These are phyloP conservation scores for Aeoliscus strigatus DNA, from an alignment of 2,797 vertebrate genomes.

Conservation along the genomic window DNA sequence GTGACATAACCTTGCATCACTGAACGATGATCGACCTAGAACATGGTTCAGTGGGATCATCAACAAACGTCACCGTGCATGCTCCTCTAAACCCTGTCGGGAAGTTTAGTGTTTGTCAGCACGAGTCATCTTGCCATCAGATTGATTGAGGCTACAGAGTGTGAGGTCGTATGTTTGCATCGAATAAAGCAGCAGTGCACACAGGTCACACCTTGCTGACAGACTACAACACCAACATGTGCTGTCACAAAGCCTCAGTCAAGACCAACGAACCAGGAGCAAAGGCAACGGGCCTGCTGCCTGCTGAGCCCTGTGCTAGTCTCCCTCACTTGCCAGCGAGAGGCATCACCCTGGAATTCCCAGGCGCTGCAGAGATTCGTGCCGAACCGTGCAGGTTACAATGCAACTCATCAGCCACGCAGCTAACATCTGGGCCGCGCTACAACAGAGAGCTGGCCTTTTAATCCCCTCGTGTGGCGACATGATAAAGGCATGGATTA, in stretches of 20 bases:
- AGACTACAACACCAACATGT: not conserved
- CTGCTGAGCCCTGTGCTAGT: not conserved
- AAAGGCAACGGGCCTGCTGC: not conserved
- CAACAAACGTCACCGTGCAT: slow-evolving; percentile 9
- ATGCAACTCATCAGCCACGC: slow-evolving; percentile 29
- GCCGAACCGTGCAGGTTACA: slow-evolving; percentile 4
- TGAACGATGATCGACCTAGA: slow-evolving; percentile 17
- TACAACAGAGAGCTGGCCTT: slow-evolving; percentile 45
- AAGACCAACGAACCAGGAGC: not conserved
- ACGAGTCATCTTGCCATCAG: not conserved
- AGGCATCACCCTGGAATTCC: slow-evolving; percentile 8
- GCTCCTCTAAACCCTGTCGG: slow-evolving; percentile 1
- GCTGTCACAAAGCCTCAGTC: not conserved
- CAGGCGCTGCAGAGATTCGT: slow-evolving; percentile 7
- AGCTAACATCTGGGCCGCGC: slow-evolving; percentile 59
- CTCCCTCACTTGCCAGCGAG: slow-evolving; percentile 2
- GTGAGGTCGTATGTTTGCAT: not conserved
- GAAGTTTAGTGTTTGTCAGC: slow-evolving; percentile 2
- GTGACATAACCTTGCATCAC: slow-evolving; percentile 57
- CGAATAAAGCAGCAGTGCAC: not conserved
- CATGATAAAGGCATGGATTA: slow-evolving; percentile 66
- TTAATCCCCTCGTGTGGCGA: slow-evolving; percentile 65
- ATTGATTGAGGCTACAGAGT: not conserved
- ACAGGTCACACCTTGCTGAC: not conserved
- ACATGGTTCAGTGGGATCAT: slow-evolving; percentile 13